These are phyloP conservation scores for Pteronotus mesoamericanus DNA, from an alignment of 2,797 vertebrate genomes.

Conservation along the genomic window DNA sequence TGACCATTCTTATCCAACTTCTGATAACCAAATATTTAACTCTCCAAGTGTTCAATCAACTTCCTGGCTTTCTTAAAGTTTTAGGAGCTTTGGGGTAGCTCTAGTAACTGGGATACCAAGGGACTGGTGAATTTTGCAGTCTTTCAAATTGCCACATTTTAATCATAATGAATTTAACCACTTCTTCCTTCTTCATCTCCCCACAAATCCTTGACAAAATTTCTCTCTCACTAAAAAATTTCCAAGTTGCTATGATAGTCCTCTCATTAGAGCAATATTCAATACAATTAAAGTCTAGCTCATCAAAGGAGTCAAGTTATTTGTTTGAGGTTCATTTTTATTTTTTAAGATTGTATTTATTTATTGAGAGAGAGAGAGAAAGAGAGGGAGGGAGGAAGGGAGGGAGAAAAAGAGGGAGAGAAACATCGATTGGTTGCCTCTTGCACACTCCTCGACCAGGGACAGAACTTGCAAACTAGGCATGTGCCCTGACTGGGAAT, in stretches of 20 bases:
- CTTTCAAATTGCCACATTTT: conserved; percentile 15
- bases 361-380: background rate
- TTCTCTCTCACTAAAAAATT: conserved; percentile 37
- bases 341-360: background rate
- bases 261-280: background rate
- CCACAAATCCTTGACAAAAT: background rate
- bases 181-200: background rate
- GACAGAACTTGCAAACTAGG: background rate
- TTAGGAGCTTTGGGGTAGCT: background rate
- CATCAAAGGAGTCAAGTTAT: background rate
- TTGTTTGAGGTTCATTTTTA: conserved; percentile 16
- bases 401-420: background rate
- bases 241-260: background rate
- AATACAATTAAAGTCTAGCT: background rate
- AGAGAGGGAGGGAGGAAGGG: background rate
- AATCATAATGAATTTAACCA: background rate
- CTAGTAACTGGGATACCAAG: background rate
- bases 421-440: background rate
- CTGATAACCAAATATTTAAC: conserved; percentile 42
- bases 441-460: background rate
- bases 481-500: background rate
- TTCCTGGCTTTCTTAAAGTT: conserved; percentile 34
- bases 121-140: background rate
- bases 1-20: conserved; percentile 19
- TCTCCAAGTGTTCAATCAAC: background rate